A percentile compares a stretch with the other conserved stretches of the same genome.
Evolutionary conservation across 2,888 invertebrate species (phyloP).

Genomic region (Dorcus parallelipipedus): DNA sequence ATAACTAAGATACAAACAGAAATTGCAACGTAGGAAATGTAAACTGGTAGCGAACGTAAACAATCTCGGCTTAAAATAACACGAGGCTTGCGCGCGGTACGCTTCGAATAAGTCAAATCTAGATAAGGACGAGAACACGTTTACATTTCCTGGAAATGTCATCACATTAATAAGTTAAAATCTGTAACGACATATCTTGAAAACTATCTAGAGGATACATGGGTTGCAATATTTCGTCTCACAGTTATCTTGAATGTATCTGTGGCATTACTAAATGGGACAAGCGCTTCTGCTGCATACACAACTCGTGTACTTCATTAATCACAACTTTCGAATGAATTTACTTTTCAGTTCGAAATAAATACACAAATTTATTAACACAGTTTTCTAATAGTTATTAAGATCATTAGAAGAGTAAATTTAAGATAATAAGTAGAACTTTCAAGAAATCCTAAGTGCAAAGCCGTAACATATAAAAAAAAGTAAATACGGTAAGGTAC

Average conservation of each 20-base stretch:
- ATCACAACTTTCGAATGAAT: no score
- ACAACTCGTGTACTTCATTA: no score
- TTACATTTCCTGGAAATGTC: background rate
- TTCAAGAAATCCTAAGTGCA: no score
- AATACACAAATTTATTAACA: no score
- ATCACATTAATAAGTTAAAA: conserved; percentile 1
- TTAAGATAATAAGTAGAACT: no score
- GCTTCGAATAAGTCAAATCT: background rate
- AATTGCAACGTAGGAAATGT: background rate
- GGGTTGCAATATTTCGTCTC: background rate
- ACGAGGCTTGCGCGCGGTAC: background rate
- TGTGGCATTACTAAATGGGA: background rate
- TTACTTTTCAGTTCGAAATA: no score
- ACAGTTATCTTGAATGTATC: background rate
- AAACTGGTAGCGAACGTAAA: background rate
- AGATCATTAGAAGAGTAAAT: no score
- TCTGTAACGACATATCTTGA: background rate
- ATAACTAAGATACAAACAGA: background rate
- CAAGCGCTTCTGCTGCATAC: background rate
- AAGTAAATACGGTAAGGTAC: no score
- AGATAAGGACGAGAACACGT: background rate
- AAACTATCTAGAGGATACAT: background rate
- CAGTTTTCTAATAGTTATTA: no score
- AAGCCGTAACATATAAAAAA: no score
- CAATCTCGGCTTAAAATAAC: background rate